These are phyloP conservation scores for Drosophila punjabiensis DNA, from an alignment of 1,140 invertebrate genomes.

Conservation along the genomic window DNA sequence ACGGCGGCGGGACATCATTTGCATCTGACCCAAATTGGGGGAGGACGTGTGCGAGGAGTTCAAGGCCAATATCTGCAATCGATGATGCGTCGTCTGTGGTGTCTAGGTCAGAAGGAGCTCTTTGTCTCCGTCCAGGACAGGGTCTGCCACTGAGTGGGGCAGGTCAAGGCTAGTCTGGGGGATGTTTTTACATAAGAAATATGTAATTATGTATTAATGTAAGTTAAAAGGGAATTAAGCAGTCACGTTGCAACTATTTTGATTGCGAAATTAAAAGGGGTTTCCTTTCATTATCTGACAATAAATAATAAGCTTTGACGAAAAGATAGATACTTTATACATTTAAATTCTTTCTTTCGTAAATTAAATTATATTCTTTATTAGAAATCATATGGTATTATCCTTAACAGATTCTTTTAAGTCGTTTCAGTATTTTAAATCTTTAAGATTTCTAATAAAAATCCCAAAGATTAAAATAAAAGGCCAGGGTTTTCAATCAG, in stretches of 20 bases:
- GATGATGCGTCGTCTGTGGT: slow-evolving; percentile 9
- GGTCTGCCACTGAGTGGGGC: not conserved
- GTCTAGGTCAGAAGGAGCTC: slow-evolving; percentile 32
- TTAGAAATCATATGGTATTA: not conserved
- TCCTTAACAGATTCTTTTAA: not conserved
- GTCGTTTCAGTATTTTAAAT: too few species aligned
- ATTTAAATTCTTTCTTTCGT: not conserved
- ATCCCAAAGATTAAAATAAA: not conserved
- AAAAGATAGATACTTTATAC: too few species aligned
- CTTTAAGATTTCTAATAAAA: not conserved
- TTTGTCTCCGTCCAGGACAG: slow-evolving; percentile 10
- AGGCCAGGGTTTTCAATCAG: not conserved
- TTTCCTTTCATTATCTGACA: not conserved
- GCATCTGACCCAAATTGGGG: slow-evolving; percentile 45
- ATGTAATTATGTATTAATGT: not conserved
- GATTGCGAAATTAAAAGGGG: not conserved
- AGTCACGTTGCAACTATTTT: not conserved
- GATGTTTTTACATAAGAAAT: not conserved
- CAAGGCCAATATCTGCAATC: slow-evolving; percentile 45
- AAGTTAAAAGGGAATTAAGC: not conserved
- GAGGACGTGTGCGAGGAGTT: slow-evolving; percentile 30
- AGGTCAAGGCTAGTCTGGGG: slow-evolving; percentile 27
- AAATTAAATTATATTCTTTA: not conserved
- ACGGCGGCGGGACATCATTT: slow-evolving; percentile 30
- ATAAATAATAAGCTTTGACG: not conserved